Base-by-base conservation (phyloP, 2,113 vertebrate species). In the Erythrocercus mccallii region DNA sequence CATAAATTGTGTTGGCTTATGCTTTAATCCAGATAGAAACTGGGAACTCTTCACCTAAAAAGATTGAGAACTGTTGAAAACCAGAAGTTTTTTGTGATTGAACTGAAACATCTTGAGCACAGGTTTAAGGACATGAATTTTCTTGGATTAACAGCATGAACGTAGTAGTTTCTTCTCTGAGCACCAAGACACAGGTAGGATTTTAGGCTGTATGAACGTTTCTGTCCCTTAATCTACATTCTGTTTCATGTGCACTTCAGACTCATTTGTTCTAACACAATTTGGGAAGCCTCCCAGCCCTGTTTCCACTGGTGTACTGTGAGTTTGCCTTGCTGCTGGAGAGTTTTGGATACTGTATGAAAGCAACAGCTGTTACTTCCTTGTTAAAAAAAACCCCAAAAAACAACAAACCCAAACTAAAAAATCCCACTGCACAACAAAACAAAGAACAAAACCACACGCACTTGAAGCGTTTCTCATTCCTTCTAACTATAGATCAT, bases 331-430 rank as follows among this genome's bases (percentile, higher is more conserved):
- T 3, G 4, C 88, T 95, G 95, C 92, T 87, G 83, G 61, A 82
- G 86, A 54, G 60, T 69, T 96, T 89, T 87, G 81, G 83, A 92
- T 95, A 77, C 58, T 71, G 27, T 94, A 88, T 86, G 88, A 95
- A 90, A 94, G 86, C 50, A 93, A 70, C 94, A 97, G 88, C 90
- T 97, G 92, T 89, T 92, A 87, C 80, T 95, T 97, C 88, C 94
- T 93, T 92, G 74, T 73, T 31, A 42, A 56, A 58, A 81, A 38
- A 18, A 42, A 11, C 15, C 21, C 23, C 21, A 25, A 50, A 86
- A 50, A 8, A 3, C 31, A 69, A 33, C 58, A 47, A 81, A 61
- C 68, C 33, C 47, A 58, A 76, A 38, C 53, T 35, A n/a, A 74
- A 40, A 86, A 84, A 48, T 3, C 3, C 42, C 27, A 33, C 80